A percentile compares a stretch with the other conserved stretches of the same genome.
phyloP scores from a whole-genome alignment of 2,113 vertebrate genomes.

The Suncus etruscus region DNA sequence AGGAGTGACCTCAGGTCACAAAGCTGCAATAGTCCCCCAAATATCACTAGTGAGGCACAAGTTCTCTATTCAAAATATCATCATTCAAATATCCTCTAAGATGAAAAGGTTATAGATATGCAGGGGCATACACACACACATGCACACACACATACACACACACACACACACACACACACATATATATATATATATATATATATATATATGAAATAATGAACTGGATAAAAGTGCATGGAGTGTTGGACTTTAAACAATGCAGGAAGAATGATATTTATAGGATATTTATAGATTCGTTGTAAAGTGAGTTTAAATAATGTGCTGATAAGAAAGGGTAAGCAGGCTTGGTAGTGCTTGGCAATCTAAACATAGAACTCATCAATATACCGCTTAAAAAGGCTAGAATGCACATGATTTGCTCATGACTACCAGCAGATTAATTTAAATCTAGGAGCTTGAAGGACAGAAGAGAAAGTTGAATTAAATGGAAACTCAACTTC shows the following conservation, averaged over 20 bases:
- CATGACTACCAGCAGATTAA: background rate
- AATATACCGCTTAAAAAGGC: no score
- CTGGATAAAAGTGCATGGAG: background rate
- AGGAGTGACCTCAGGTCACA: no score
- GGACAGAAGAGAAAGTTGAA: background rate
- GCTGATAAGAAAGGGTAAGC: background rate
- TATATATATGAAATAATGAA: background rate
- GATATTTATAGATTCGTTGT: rapidly evolving
- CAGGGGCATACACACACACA: no score
- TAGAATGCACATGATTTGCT: background rate
- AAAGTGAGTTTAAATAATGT: no score
- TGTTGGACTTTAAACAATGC: background rate
- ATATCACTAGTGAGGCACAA: no score
- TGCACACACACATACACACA: no score
- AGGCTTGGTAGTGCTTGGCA: background rate
- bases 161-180: no score
- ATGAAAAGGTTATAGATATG: background rate
- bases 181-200: no score
- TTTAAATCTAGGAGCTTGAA: background rate
- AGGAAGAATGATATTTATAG: background rate
- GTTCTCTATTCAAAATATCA: no score
- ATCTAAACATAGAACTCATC: background rate
- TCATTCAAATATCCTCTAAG: background rate
- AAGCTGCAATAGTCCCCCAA: no score
- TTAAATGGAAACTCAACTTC: background rate